Conservation (phyloP, 2,888 invertebrate species). For the Thalpophila matura region DNA sequence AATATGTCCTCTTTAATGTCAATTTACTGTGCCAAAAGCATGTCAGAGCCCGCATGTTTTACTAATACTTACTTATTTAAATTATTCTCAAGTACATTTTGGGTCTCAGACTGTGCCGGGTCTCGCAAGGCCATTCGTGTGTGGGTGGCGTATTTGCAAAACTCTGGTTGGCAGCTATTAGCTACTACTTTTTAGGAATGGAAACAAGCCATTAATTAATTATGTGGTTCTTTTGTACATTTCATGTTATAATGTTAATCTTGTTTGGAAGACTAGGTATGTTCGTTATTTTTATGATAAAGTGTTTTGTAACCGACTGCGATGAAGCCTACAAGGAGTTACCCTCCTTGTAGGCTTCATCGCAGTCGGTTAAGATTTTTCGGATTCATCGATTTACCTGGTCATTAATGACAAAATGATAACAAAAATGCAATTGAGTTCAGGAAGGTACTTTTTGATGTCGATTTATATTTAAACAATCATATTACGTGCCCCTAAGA, state of each 20-base stretch:
- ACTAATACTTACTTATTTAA: slow-evolving; percentile 18
- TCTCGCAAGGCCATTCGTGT: slow-evolving; percentile 21
- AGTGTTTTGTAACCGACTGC: too few relatives aligned
- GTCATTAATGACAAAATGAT: background rate
- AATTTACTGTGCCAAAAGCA: slow-evolving; percentile 9
- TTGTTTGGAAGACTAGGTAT: background rate
- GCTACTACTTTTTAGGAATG: slow-evolving; percentile 28
- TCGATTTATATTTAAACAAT: background rate
- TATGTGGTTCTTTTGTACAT: slow-evolving; percentile 16
- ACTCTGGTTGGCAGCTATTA: slow-evolving; percentile 17
- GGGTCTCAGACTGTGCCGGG: slow-evolving; percentile 1
- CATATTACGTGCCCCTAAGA: background rate
- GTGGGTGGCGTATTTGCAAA: slow-evolving; percentile 46
- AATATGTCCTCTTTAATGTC: background rate
- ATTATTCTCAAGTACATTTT: slow-evolving; percentile 28
- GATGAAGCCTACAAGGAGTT: too few relatives aligned
- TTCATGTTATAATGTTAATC: background rate
- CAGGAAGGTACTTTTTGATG: background rate
- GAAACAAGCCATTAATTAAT: slow-evolving; percentile 35
- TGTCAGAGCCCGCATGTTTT: slow-evolving; percentile 29
- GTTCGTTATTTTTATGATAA: background rate
- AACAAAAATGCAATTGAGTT: background rate
- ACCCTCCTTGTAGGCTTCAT: too few relatives aligned
- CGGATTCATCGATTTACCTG: background rate
- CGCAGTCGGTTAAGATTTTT: background rate